These are phyloP conservation scores for Leucophenga maculata DNA, from an alignment of 2,888 invertebrate genomes.

Conservation along the genomic window DNA sequence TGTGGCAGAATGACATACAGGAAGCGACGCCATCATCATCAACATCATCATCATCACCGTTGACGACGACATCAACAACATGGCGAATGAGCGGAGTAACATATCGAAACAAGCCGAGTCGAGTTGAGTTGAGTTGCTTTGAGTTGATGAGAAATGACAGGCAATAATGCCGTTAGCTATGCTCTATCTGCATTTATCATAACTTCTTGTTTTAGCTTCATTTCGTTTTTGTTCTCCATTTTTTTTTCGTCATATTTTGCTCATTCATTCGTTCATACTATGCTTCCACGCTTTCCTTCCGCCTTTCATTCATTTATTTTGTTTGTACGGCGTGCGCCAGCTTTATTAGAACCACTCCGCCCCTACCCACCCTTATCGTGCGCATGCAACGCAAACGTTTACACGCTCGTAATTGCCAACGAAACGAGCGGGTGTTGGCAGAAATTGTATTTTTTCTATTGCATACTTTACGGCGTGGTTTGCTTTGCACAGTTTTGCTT, in stretches of 20 bases:
- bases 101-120: no score
- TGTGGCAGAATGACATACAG: no score
- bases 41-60: no score
- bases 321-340: constrained; percentile 19
- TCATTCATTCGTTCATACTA: constrained; percentile 11
- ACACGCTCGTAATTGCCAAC: constrained; percentile 41
- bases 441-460: no score
- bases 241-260: constrained; percentile 33
- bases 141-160: constrained; percentile 62
- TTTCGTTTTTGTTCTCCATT: constrained; percentile 47
- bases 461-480: background rate
- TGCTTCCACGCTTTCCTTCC: no score
- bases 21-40: no score
- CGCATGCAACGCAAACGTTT: background rate
- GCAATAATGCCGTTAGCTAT: constrained; percentile 59
- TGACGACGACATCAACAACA: no score
- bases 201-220: constrained; percentile 48
- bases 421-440: background rate
- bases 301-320: constrained; percentile 8
- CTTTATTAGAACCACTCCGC: background rate
- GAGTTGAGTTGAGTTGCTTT: background rate
- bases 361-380: background rate
- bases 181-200: constrained; percentile 66
- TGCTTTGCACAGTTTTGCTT: background rate
- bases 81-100: no score